These are phyloP conservation scores for Hyperoplus lanceolatus DNA, from an alignment of 2,797 vertebrate genomes.

Conservation along the genomic window DNA sequence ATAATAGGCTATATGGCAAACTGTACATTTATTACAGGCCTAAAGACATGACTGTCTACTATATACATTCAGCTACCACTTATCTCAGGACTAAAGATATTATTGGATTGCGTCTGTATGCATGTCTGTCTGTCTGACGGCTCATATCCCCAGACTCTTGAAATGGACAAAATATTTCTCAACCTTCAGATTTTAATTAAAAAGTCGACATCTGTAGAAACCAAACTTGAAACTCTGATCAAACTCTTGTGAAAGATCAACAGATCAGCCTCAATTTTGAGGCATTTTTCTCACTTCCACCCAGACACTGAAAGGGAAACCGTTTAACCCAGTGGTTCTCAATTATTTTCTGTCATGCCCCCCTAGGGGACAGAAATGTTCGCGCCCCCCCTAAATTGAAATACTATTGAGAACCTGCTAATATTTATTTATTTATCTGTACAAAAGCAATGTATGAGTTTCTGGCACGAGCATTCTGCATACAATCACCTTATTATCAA, in stretches of 20 bases:
- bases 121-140: neutral
- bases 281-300: neutral
- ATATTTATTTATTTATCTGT: too few species aligned
- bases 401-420: too few species aligned
- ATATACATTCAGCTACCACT: slow-evolving; percentile 7
- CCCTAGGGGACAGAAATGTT: too few species aligned
- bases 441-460: too few species aligned
- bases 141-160: slow-evolving; percentile 17
- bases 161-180: slow-evolving; percentile 5
- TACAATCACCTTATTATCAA: too few species aligned
- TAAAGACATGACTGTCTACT: neutral
- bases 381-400: too few species aligned
- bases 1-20: neutral
- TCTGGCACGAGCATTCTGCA: too few species aligned
- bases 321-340: too few species aligned
- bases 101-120: neutral
- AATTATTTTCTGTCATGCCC: too few species aligned
- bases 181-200: neutral
- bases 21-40: slow-evolving; percentile 17
- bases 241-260: neutral
- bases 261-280: neutral
- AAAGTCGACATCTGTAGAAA: neutral
- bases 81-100: neutral
- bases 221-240: too few species aligned
- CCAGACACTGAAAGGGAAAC: neutral